Evolutionary conservation across 2,113 vertebrate genomes (phyloP), one percentile per base, ranked within the genome.

Genomic region (Hucho hucho): DNA sequence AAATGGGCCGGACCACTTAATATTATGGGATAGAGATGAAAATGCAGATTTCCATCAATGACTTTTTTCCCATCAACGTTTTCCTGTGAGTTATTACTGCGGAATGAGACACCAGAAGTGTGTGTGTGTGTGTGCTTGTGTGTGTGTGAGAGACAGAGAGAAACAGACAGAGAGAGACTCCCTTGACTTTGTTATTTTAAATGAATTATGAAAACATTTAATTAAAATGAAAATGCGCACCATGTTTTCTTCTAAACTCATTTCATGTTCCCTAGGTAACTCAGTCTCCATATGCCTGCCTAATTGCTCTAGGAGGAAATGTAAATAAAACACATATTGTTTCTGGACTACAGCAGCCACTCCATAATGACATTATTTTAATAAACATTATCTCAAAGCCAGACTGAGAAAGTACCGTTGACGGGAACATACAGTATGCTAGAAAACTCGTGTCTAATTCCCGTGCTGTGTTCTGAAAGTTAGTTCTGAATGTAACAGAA

Each of bases 1-100:
- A 86, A 89, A 86, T 79, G 85, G 83, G 71, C 80, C n/a, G 49
- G 72, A 81, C 80, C 81, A 80, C 86, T 91, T 87, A 79, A 83
- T 85, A 87, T 88, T 73, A 86, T 80, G 80, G 75, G 73, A 79
- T 74, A 77, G 71, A 70, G 77, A 88, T 86, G 81, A 88, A 90
- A 86, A 85, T 79, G 65, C 61, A 81, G 77, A 84, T 83, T 81
- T n/a, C 68, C 75, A 71, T 85, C 86, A 81, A 79, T 78, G 72
- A 85, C 75, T 79, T 81, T 77, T 86, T 75, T 28, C 69, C 32
- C 75, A 74, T 83, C 82, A 84, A 85, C 59, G 70, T 83, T 80
- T 84, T 18, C 0, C 79, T 79, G 58, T 80, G 77, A 75, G 65
- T 87, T 84, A 86, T 89, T 83, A 87, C 70, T 85, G 74, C 69